Evolutionary conservation across 35 echinoderm and acorn worm genomes (phyloP).

Genomic region (Patiria miniata): DNA sequence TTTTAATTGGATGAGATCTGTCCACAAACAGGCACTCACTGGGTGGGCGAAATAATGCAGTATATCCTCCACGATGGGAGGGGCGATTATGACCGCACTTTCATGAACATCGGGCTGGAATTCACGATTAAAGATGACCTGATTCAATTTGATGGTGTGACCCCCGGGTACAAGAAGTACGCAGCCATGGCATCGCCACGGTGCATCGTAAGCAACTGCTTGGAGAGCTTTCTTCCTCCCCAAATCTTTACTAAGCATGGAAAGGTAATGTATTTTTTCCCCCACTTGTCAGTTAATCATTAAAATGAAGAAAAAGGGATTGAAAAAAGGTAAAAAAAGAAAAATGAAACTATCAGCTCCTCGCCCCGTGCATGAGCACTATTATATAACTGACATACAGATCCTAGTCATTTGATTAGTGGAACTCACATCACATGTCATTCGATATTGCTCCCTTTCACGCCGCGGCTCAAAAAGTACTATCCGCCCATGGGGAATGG

Average conservation of each 20-base stretch:
- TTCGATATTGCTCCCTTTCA: too few relatives aligned
- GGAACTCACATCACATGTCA: too few relatives aligned
- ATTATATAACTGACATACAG: too few relatives aligned
- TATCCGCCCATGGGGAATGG: too few relatives aligned
- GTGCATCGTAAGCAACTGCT: slow-evolving; percentile 20
- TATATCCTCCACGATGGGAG: not conserved
- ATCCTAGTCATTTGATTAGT: too few relatives aligned
- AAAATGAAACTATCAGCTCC: too few relatives aligned
- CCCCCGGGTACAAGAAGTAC: not conserved
- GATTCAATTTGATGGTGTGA: not conserved
- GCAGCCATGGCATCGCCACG: not conserved
- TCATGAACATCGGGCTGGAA: not conserved
- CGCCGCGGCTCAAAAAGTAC: too few relatives aligned
- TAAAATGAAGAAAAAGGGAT: too few relatives aligned
- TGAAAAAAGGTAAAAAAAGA: too few relatives aligned
- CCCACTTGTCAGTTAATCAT: too few relatives aligned
- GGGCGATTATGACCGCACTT: not conserved
- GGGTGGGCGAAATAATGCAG: not conserved
- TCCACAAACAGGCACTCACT: slow-evolving; percentile 15
- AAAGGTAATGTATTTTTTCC: not conserved
- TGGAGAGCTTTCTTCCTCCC: not conserved
- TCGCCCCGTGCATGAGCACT: too few relatives aligned
- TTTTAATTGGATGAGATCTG: too few relatives aligned
- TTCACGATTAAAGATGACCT: not conserved
- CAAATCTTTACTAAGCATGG: not conserved